These are phyloP conservation scores for Cheilosia vernalis DNA, from an alignment of 2,888 invertebrate species.

Conservation along the genomic window DNA sequence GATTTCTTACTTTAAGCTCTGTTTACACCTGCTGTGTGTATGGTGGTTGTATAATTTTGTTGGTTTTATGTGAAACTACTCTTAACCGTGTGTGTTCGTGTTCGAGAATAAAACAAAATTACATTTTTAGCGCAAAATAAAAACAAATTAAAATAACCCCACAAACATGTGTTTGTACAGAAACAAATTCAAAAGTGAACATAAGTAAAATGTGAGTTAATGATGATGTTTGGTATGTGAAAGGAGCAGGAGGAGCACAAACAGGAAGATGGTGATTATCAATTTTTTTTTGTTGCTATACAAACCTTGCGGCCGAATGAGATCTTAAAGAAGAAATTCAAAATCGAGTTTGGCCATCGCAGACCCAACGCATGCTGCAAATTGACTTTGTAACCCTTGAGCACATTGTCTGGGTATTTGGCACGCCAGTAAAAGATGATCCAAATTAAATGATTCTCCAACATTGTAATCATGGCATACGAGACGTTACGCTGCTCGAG, in stretches of 20 bases:
- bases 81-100: conserved; percentile 13
- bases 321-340: conserved; percentile 95
- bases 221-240: conserved; percentile 17
- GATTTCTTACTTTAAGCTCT: conserved; percentile 73
- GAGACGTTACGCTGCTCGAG: conserved; percentile 94
- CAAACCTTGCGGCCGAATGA: conserved; percentile 93
- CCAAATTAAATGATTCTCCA: conserved; percentile 97
- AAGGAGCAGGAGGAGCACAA: neutral
- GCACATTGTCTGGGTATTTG: conserved; percentile 94
- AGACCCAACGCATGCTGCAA: conserved; percentile 94
- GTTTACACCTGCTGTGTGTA: conserved; percentile 59
- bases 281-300: conserved; percentile 34
- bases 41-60: conserved; percentile 50
- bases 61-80: conserved; percentile 15
- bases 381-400: conserved; percentile 96
- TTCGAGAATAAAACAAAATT: neutral
- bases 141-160: conserved; percentile 50
- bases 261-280: conserved; percentile 26
- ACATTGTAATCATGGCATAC: conserved; percentile 96
- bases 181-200: conserved; percentile 72
- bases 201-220: conserved; percentile 34
- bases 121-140: conserved; percentile 53
- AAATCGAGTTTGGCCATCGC: conserved; percentile 92
- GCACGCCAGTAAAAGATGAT: conserved; percentile 96
- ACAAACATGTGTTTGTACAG: conserved; percentile 64